Conservation (phyloP, 2,797 vertebrate genomes). For the Peromyscus attwateri region DNA sequence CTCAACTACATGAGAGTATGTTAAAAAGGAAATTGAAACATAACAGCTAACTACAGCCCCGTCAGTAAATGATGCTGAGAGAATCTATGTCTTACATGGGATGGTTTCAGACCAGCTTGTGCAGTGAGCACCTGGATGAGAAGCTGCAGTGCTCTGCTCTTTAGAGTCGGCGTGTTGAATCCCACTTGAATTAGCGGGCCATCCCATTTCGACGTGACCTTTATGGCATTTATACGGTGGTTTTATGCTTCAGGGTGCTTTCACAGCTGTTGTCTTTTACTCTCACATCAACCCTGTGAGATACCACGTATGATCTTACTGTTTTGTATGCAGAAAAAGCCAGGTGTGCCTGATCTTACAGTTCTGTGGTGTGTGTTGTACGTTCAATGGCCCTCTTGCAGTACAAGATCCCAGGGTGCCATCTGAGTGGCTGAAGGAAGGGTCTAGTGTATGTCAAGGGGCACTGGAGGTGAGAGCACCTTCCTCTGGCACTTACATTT, state of each 20-base stretch:
- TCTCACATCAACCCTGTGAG: neutral
- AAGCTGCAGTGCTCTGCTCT: neutral
- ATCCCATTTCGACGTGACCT: neutral
- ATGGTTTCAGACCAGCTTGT: neutral
- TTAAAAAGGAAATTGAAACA: neutral
- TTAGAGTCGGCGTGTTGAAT: neutral
- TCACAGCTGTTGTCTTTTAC: neutral
- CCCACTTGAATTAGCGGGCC: neutral
- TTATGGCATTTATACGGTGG: neutral
- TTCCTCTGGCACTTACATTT: neutral
- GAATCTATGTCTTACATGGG: neutral
- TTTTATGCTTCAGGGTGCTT: slow-evolving; percentile 7
- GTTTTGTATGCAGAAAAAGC: neutral
- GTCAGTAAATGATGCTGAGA: neutral
- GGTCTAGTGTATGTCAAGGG: fast-evolving
- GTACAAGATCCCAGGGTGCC: neutral
- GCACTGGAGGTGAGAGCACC: neutral
- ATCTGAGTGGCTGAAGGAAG: neutral
- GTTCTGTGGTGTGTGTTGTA: neutral
- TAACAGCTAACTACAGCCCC: neutral
- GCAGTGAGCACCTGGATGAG: neutral
- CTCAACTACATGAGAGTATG: neutral
- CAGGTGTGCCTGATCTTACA: neutral
- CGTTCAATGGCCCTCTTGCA: neutral
- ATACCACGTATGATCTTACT: neutral